Evolutionary conservation across 2,888 invertebrate genomes (phyloP), one percentile per base, ranked within the genome.

Genomic region (Diogma glabrata): DNA sequence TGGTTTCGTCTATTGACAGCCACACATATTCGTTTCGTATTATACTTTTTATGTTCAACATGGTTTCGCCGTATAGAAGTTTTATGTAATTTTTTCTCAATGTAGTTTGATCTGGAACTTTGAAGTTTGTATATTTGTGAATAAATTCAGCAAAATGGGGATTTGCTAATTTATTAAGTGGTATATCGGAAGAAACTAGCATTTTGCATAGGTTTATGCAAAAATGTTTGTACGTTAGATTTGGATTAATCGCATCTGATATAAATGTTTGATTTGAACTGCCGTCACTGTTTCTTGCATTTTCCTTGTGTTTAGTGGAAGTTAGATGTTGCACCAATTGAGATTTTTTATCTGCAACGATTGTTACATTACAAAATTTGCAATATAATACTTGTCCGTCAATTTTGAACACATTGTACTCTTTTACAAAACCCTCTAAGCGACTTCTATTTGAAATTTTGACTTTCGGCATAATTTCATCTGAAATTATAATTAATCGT

Each of bases 121-220:
- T 52, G 19, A 50, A 14, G 10, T 38, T 49, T 2, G 50, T 52
- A 30, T 52, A 38, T 38, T 38, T 38, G 3, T 38, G 14, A 14
- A 38, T 14, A 38, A 38, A 38, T n/a, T n/a, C 16, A 7, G 16
- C 16, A 4, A 38, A n/a, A 14, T 38, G 38, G 4, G 38, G 38
- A 14, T 38, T 38, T 38, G 3, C 4, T 14, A 38, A 38, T 38
- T 14, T 6, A 16, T 38, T 16, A 16, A 38, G 16, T 4, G 38
- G 38, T 4, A 14, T 38, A 38, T 14, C 38, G 16, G 38, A n/a
- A 38, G 38, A 38, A 38, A 38, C 38, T 14, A 38, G 16, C 16
- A 16, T 38, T 38, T 38, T 14, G 38, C 38, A 38, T 38, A 38
- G 16, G 16, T 14, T 16, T 14, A 4, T 16, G 16, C 38, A 38